Base-by-base conservation (phyloP, 2,113 vertebrate species). In the Cisticola juncidis region DNA sequence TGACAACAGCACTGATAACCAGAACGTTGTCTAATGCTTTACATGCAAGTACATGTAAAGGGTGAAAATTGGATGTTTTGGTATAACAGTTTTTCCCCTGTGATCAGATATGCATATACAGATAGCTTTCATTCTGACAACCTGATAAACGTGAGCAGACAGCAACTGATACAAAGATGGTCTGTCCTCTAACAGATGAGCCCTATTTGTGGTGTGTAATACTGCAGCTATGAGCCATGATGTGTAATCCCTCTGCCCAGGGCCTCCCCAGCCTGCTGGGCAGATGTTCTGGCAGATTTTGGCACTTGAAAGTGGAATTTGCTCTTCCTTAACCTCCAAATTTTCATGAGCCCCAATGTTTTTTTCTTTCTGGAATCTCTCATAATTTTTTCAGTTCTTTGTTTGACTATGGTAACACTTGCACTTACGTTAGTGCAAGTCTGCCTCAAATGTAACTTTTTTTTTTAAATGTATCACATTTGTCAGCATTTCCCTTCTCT, bases 101-200 rank as follows among this genome's bases (percentile, higher is more conserved):
- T 62, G 42, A 50, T 58, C 62, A 56, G 53, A 53, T 31, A 40
- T 28, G 21, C 8, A 9, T 45, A 14, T 58, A 25, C 29, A 81
- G n/a, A 40, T 73, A 53, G 21, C 35, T 74, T 81, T 54, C 25
- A 35, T 29, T 10, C 86, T 81, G 69, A 16, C 54, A 84, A n/a
- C 36, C 31, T 73, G 60, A 65, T 40, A 69, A 90, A 36, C 36
- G 35, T 48, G 81, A 73, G 40, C 60, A 73, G 60, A 35, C 12
- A 74, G 82, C 40, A 40, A 8, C 18, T 18, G 31, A 29, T 36
- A 57, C 0, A 12, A 56, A 51, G 40, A 35, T 0, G 0, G 4
- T 73, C 61, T 68, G 26, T 51, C 42, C 48, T 76, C 48, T 83
- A 44, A 35, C 23, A 56, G 57, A 48, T 16, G 14, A 26, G 28